phyloP scores from a whole-genome alignment of 2,797 vertebrate genomes.

The Amblyopsis hoosieri region DNA sequence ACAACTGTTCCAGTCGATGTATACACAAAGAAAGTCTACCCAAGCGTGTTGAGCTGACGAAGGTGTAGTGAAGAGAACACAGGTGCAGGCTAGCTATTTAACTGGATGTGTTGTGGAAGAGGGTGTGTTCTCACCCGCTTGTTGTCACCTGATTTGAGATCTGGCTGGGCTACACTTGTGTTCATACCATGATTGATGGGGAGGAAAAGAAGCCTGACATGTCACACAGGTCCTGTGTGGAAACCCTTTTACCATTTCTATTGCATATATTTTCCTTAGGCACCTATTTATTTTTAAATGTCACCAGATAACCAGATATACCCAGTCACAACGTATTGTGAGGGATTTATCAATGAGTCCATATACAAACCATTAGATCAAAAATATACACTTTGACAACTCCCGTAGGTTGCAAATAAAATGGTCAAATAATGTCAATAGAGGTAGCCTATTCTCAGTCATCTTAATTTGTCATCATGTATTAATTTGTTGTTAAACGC shows the following conservation, averaged over 20 bases:
- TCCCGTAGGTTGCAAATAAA: too few species aligned
- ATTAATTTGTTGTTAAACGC: too few species aligned
- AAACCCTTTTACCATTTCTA: constrained; percentile 3
- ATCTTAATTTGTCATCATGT: too few species aligned
- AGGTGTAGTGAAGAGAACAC: neutral
- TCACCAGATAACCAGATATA: too few species aligned
- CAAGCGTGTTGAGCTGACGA: neutral
- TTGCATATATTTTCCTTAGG: neutral
- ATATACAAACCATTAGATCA: too few species aligned
- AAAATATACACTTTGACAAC: too few species aligned
- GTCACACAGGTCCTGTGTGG: constrained; percentile 39
- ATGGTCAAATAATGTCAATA: too few species aligned
- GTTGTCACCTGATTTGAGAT: too few species aligned
- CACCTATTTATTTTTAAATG: too few species aligned
- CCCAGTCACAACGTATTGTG: too few species aligned
- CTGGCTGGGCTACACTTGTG: constrained; percentile 9
- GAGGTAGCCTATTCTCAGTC: too few species aligned
- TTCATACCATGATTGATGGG: constrained; percentile 7
- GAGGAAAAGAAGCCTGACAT: constrained; percentile 2
- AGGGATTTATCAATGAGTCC: too few species aligned
- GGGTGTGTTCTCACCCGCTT: constrained; percentile 14
- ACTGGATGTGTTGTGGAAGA: neutral
- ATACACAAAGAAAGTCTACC: neutral
- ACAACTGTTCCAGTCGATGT: neutral
- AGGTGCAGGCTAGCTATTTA: constrained; percentile 5